Percentiles rank a stretch among this genome's conserved stretches.
These are phyloP conservation scores for Pseudorhiza aurosa DNA, from an alignment of 30 jellyfish, hydroid and myxozoan species.

Conservation along the genomic window DNA sequence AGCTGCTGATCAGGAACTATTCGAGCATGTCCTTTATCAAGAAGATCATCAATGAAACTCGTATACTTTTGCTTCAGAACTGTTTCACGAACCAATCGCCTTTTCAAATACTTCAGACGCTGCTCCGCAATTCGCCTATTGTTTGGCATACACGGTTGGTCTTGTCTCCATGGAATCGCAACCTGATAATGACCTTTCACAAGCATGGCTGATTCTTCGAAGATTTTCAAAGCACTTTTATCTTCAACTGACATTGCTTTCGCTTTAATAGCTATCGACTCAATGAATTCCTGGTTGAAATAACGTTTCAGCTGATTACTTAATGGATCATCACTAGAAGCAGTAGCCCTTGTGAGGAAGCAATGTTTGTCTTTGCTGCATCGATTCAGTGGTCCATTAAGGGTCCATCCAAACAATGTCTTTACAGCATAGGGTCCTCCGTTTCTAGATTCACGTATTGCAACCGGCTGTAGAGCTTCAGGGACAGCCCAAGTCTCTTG, in stretches of 20 bases:
- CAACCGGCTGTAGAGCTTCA: conserved; percentile 60
- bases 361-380: not conserved
- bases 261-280: not conserved
- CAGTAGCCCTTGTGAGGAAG: not conserved
- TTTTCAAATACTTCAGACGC: conserved; percentile 14
- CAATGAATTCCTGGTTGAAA: conserved; percentile 49
- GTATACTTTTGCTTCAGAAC: conserved; percentile 13
- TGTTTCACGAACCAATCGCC: conserved; percentile 24
- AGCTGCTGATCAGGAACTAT: conserved; percentile 21
- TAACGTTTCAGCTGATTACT: conserved; percentile 17
- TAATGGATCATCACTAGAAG: conserved; percentile 1
- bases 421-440: conserved; percentile 67
- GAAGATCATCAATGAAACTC: conserved; percentile 33
- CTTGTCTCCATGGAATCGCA: conserved; percentile 50
- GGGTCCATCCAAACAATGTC: conserved; percentile 61
- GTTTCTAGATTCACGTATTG: conserved; percentile 1
- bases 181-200: conserved; percentile 50
- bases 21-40: conserved; percentile 23
- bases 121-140: conserved; percentile 30
- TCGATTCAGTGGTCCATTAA: conserved; percentile 60
- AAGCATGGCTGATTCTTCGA: conserved; percentile 26
- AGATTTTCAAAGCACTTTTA: not conserved
- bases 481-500: conserved; percentile 40
- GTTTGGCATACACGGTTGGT: conserved; percentile 32
- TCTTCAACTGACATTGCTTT: conserved; percentile 40